Evolutionary conservation across 1,140 invertebrate genomes (phyloP).

Genomic region (Aporrectodea caliginosa): DNA sequence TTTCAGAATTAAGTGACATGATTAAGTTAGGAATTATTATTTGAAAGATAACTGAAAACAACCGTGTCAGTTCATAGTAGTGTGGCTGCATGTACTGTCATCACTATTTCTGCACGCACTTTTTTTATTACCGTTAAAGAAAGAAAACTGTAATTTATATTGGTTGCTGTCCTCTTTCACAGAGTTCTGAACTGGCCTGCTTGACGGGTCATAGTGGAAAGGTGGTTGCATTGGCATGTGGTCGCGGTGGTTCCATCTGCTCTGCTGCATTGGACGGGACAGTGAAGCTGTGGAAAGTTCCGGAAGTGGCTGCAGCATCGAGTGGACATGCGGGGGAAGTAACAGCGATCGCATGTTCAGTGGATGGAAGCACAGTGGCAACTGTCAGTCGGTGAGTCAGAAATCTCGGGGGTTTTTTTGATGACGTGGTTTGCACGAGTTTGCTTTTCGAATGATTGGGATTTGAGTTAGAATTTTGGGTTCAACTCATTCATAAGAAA

Average conservation of each 20-base stretch:
- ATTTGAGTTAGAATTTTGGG: no score
- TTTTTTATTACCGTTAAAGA: constrained; percentile 11
- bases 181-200: constrained; percentile 11
- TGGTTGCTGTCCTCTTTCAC: neutral
- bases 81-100: no score
- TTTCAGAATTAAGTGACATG: no score
- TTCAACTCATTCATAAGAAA: no score
- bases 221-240: constrained; percentile 20
- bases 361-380: neutral
- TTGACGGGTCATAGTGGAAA: neutral
- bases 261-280: constrained; percentile 43
- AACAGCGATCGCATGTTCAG: neutral
- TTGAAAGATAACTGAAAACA: no score
- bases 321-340: neutral
- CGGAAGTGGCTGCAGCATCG: neutral
- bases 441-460: no score
- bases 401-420: no score
- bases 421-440: no score
- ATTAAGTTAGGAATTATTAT: no score
- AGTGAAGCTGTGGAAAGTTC: constrained; percentile 44
- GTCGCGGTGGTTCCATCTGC: constrained; percentile 41
- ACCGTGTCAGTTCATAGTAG: no score
- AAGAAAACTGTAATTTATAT: neutral
- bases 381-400: neutral
- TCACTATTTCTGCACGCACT: neutral